Conservation (phyloP, 2,113 vertebrate genomes). For the Archocentrus centrarchus region DNA sequence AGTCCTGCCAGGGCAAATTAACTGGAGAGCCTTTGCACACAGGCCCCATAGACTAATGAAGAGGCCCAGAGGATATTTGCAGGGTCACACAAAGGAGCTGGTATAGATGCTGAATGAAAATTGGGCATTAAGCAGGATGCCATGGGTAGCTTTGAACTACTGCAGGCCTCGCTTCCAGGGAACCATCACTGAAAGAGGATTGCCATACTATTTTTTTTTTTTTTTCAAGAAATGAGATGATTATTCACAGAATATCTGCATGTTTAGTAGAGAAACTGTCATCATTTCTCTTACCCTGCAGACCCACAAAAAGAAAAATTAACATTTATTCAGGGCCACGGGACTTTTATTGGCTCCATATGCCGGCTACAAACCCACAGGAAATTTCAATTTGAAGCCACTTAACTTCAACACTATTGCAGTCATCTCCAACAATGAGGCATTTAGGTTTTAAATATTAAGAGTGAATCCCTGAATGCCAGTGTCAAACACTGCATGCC, state of each 20-base stretch:
- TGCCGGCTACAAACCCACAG: slow-evolving; percentile 64
- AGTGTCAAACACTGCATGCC: slow-evolving; percentile 70
- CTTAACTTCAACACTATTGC: slow-evolving; percentile 67
- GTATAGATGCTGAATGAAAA: slow-evolving; percentile 73
- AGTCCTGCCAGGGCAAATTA: slow-evolving; percentile 80
- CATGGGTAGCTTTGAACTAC: slow-evolving; percentile 68
- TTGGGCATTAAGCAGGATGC: slow-evolving; percentile 79
- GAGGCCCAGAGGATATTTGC: slow-evolving; percentile 84
- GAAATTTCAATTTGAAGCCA: slow-evolving; percentile 76
- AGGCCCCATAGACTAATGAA: slow-evolving; percentile 80
- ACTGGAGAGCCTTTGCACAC: slow-evolving; percentile 75
- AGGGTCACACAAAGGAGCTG: slow-evolving; percentile 82
- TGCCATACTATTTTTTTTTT: slow-evolving; percentile 37
- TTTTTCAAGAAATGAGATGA: slow-evolving; percentile 69
- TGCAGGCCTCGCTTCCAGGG: slow-evolving; percentile 75
- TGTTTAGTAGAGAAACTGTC: slow-evolving; percentile 59
- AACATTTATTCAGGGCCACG: slow-evolving; percentile 63
- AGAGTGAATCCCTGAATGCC: slow-evolving; percentile 73
- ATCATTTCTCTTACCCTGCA: slow-evolving; percentile 68
- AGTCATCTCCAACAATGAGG: slow-evolving; percentile 62
- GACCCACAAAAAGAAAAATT: slow-evolving; percentile 64
- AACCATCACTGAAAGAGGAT: slow-evolving; percentile 61
- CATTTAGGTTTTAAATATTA: slow-evolving; percentile 62
- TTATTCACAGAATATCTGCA: slow-evolving; percentile 72
- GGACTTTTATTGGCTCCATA: slow-evolving; percentile 66